Percentiles rank a stretch among this genome's conserved stretches.
Evolutionary conservation across 2,888 invertebrate species (phyloP).

Genomic region (Myopa tessellatipennis): DNA sequence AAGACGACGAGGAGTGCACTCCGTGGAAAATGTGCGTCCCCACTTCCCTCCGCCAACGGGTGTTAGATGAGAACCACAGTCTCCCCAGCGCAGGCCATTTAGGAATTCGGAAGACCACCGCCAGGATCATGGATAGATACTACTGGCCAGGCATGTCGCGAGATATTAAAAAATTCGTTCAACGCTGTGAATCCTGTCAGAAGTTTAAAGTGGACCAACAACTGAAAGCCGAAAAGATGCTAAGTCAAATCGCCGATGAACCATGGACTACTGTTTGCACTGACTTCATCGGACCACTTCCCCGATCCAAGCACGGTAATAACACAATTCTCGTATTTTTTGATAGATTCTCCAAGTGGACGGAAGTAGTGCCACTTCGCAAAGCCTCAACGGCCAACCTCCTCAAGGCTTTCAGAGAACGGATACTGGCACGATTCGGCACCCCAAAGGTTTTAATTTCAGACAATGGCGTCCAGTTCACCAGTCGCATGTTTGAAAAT

Average conservation of each 20-base stretch:
- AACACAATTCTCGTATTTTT: conserved; percentile 2
- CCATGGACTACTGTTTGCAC: not conserved
- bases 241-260: not conserved
- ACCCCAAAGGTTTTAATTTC: conserved; percentile 17
- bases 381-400: not conserved
- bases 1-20: too few species aligned
- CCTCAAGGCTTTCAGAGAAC: conserved; percentile 1
- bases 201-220: not conserved
- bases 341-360: not conserved
- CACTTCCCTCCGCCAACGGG: too few species aligned
- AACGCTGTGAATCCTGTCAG: not conserved
- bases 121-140: too few species aligned
- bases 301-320: not conserved
- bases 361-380: not conserved
- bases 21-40: too few species aligned
- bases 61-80: too few species aligned
- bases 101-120: too few species aligned
- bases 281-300: not conserved
- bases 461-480: conserved; percentile 27
- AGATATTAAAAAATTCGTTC: not conserved
- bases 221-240: not conserved
- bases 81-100: too few species aligned
- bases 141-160: not conserved
- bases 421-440: conserved; percentile 22
- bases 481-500: not conserved